Base-by-base conservation (phyloP, 2,113 vertebrate species). In the Neotoma lepida region DNA sequence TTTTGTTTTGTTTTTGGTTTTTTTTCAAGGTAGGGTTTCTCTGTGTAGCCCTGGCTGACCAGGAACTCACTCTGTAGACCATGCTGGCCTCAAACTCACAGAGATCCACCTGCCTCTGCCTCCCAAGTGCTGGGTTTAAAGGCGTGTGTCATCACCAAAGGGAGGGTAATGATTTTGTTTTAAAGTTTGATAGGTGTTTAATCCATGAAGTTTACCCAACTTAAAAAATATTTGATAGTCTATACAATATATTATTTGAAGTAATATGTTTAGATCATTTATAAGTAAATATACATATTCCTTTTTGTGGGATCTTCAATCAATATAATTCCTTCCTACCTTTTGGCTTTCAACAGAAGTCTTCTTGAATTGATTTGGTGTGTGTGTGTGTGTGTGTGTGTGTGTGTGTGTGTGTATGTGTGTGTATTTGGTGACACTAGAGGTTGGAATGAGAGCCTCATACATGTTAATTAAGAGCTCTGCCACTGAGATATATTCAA, bases 151-250 rank as follows among this genome's bases (percentile, higher is more conserved):
- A 15, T 30, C 63, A 66, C 63, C 1, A 14, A 28, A 24, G 4
- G 9, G 63, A 33, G 30, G 20, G 22, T 73, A 33, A 73, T 74
- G 41, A 88, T 30, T 80, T 91, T 61, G 51, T 93, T 88, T 93
- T 58, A 86, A 96, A 94, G 89, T 41, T 12, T 64, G 63, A 14
- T 86, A 58, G 9, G 73, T 41, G 86, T 30, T 91, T 85, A 18
- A 28, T 71, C 20, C 56, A n/a, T 49, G 1, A 46, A 44, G 20
- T 41, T 3, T 81, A 3, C n/a, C 28, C n/a, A 64, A 64, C 66
- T 80, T 85, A 22, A 70, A 78, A 84, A 26, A 41, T 70, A 5
- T 89, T 93, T 89, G 33, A 58, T 71, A 91, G 41, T 61, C 10
- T 41, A 24, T 12, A 64, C 41, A 81, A 61, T 63, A 78, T 88